Evolutionary conservation across 2,113 vertebrate species (phyloP).

Genomic region (Reinhardtius hippoglossoides): DNA sequence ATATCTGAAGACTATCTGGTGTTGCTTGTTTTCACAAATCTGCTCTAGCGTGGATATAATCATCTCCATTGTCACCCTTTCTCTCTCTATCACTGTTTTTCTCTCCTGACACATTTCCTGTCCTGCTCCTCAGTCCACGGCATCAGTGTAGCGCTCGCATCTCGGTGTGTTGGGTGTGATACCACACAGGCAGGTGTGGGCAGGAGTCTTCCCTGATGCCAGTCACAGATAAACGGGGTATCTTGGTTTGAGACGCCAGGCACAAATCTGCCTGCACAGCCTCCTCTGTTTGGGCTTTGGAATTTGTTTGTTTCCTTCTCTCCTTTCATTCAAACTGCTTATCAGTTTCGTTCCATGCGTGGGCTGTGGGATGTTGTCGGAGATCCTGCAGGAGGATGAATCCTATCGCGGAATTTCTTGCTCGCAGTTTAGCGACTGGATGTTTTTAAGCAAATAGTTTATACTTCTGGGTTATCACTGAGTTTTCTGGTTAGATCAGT

Average conservation of each 20-base stretch:
- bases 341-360: constrained; percentile 56
- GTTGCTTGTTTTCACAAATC: constrained; percentile 62
- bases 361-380: constrained; percentile 42
- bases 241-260: constrained; percentile 58
- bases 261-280: constrained; percentile 52
- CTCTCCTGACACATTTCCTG: constrained; percentile 75
- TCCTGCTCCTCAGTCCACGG: constrained; percentile 34
- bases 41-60: constrained; percentile 35
- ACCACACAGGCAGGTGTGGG: constrained; percentile 64
- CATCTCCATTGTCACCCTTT: constrained; percentile 58
- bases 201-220: constrained; percentile 76
- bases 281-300: constrained; percentile 62
- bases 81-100: constrained; percentile 44
- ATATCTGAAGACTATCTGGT: constrained; percentile 54
- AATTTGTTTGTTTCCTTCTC: constrained; percentile 70
- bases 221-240: constrained; percentile 75
- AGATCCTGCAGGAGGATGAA: constrained; percentile 52
- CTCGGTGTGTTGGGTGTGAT: constrained; percentile 50
- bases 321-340: constrained; percentile 75
- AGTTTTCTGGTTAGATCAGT: constrained; percentile 19
- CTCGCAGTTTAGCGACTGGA: constrained; percentile 48
- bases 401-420: constrained; percentile 40
- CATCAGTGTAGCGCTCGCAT: constrained; percentile 37
- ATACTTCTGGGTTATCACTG: constrained; percentile 40
- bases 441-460: constrained; percentile 54